Conservation (phyloP, 2,888 invertebrate species). For the Lasiommata megera region DNA sequence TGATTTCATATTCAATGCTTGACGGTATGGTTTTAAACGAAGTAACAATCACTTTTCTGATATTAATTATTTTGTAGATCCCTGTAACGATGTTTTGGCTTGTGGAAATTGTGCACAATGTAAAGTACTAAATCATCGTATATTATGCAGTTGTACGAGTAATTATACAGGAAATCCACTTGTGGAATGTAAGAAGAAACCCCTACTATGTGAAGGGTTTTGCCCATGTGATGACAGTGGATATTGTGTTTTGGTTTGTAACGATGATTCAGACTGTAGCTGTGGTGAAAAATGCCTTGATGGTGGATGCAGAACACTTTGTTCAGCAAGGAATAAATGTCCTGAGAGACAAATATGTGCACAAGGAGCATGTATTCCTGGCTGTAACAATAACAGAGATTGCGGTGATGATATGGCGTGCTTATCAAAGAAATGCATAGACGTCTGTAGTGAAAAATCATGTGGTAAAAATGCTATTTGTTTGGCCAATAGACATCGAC, state of each 20-base stretch:
- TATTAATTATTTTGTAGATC: slow-evolving; percentile 77
- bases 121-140: slow-evolving; percentile 90
- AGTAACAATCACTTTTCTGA: background rate
- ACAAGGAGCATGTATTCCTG: slow-evolving; percentile 87
- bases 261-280: slow-evolving; percentile 84
- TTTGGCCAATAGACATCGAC: slow-evolving; percentile 88
- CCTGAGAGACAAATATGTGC: slow-evolving; percentile 88
- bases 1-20: background rate
- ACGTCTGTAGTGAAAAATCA: slow-evolving; percentile 85
- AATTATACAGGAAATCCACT: slow-evolving; percentile 92
- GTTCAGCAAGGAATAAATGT: slow-evolving; percentile 86
- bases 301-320: slow-evolving; percentile 87
- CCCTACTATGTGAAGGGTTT: slow-evolving; percentile 86
- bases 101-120: slow-evolving; percentile 94
- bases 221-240: slow-evolving; percentile 92
- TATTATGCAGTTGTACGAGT: slow-evolving; percentile 91
- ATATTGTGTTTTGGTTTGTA: slow-evolving; percentile 88
- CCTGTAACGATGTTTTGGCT: slow-evolving; percentile 86
- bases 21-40: background rate
- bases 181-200: slow-evolving; percentile 87
- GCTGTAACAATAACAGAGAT: slow-evolving; percentile 90
- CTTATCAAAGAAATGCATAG: slow-evolving; percentile 83
- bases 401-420: slow-evolving; percentile 90
- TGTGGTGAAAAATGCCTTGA: slow-evolving; percentile 90
- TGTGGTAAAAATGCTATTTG: slow-evolving; percentile 92